Conservation (phyloP, 2,797 vertebrate species). For the Triplophysa yarkandensis region DNA sequence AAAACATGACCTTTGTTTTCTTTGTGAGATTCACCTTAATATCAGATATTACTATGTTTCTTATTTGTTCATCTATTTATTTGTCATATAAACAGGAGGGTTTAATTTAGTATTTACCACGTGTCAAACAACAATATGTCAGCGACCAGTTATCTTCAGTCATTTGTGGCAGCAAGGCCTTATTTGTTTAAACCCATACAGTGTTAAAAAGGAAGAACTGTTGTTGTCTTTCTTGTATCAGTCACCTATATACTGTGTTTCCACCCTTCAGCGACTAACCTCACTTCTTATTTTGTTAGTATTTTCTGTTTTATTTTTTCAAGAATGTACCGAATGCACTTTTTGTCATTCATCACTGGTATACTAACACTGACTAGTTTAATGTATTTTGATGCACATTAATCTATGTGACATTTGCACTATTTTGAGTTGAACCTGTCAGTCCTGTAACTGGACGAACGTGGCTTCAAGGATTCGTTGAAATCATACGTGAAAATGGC, state of each 20-base stretch:
- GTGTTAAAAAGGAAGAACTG: slow-evolving; percentile 4
- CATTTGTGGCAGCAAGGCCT: neutral
- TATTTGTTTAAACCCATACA: slow-evolving; percentile 1
- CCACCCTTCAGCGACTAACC: slow-evolving; percentile 70
- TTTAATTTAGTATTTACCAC: neutral
- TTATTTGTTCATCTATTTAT: too few species aligned
- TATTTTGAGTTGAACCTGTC: slow-evolving; percentile 60
- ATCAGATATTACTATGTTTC: too few species aligned
- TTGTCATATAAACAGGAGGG: slow-evolving; percentile 3
- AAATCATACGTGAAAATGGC: slow-evolving; percentile 54
- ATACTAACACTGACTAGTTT: slow-evolving; percentile 65
- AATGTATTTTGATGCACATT: slow-evolving; percentile 56
- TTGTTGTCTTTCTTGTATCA: neutral
- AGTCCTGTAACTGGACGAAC: slow-evolving; percentile 18
- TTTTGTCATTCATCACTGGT: slow-evolving; percentile 59
- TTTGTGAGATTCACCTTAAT: too few species aligned
- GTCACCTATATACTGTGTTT: too few species aligned
- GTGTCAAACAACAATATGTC: neutral
- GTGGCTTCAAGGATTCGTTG: slow-evolving; percentile 53
- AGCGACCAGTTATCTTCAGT: neutral
- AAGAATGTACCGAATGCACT: slow-evolving; percentile 62
- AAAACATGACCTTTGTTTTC: too few species aligned
- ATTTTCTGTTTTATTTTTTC: slow-evolving; percentile 33
- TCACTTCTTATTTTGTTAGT: slow-evolving; percentile 35
- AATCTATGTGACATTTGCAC: slow-evolving; percentile 74